phyloP scores from a whole-genome alignment of 2,797 vertebrate genomes.

The Emys orbicularis region DNA sequence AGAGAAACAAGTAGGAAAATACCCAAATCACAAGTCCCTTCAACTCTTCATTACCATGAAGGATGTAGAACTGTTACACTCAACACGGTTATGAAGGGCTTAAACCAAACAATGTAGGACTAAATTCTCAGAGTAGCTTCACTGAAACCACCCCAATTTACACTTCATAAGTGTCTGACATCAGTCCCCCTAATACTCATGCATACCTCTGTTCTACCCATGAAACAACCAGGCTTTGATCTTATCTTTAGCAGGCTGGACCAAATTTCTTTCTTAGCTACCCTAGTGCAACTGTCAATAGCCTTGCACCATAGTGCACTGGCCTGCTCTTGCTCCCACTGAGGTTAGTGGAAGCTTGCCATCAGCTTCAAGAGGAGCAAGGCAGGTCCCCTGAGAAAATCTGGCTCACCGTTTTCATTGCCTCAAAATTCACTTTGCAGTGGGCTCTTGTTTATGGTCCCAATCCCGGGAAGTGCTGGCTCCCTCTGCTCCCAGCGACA shows the following conservation, averaged over 20 bases:
- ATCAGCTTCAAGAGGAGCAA: not conserved
- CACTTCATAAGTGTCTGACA: not conserved
- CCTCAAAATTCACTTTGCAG: not conserved
- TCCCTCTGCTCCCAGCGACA: not conserved
- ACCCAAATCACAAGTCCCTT: not conserved
- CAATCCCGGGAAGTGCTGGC: not conserved
- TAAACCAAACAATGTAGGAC: not conserved
- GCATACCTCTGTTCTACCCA: not conserved
- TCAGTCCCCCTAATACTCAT: not conserved
- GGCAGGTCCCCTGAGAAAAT: not conserved
- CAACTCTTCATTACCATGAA: not conserved
- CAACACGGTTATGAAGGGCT: not conserved
- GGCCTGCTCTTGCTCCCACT: not conserved
- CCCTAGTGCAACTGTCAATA: not conserved
- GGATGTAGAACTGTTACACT: not conserved
- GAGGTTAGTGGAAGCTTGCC: not conserved
- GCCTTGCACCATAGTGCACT: not conserved
- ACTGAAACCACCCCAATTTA: not conserved
- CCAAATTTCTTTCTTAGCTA: not conserved
- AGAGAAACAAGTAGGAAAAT: not conserved
- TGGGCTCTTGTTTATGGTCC: not conserved
- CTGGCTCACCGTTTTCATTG: not conserved
- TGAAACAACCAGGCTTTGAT: not conserved
- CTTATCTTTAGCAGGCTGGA: not conserved
- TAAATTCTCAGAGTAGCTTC: not conserved